Evolutionary conservation across 2,888 invertebrate genomes (phyloP), one percentile per base, ranked within the genome.

Genomic region (Lottia gigantea): DNA sequence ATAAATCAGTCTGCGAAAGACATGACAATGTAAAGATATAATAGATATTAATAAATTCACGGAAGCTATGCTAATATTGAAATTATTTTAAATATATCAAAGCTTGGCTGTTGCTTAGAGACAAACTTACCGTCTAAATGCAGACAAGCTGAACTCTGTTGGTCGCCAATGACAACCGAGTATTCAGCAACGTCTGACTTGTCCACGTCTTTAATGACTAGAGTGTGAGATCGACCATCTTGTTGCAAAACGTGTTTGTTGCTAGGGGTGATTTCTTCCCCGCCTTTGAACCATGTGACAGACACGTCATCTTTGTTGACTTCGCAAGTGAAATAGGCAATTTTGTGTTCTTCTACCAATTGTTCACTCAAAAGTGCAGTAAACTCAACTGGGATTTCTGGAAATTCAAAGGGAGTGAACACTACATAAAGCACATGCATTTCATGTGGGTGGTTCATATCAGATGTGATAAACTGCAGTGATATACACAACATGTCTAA

Each of bases 121-220:
- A 23, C 23, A 12, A 63, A 81, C 80, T 81, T 85, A 91, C 91
- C 90, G 90, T 95, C 93, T 0, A 98, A 95, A 0, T 91, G 92
- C 62, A 97, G 90, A 80, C 90, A 92, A 0, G 95, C 97, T 64
- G 92, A 91, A 26, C 95, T 95, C 74, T 92, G 92, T 85, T 95
- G 94, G 71, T 88, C 87, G 45, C 89, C 89, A 49, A 90, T 87
- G 88, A 93, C 91, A 83, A 96, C 95, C 0, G 94, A 92, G 86
- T 96, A 97, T 81, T 92, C 92, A 16, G 94, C 96, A 46, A 92
- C 93, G 88, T 97, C 97, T 69, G 92, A 91, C 2, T 91, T 86
- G 76, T 92, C 92, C 49, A 94, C 92, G 78, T 95, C 94, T 83
- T 94, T 94, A 81, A 97, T 95, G 87, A 95, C 94, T 46, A 98